Percentiles rank a stretch among this genome's conserved stretches.
phyloP scores from a whole-genome alignment of 2,888 invertebrate species.

The Chymomyza procnemis region DNA sequence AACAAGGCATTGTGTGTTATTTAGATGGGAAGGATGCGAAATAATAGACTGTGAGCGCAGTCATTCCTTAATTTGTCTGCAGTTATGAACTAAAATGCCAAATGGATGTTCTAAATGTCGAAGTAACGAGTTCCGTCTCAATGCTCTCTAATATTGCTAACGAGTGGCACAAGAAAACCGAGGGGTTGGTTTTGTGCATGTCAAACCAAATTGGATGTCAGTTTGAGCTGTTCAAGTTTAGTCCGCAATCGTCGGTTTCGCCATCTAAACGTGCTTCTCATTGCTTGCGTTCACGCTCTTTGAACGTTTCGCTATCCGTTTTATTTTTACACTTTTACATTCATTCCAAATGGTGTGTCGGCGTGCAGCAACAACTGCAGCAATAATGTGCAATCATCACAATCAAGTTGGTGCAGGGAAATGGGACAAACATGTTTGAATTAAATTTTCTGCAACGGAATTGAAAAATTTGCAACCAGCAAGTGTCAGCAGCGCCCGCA shows the following conservation, averaged over 20 bases:
- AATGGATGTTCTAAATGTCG: not conserved
- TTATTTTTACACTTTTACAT: slow-evolving; percentile 28
- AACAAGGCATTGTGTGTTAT: too few species aligned
- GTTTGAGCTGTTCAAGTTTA: slow-evolving; percentile 26
- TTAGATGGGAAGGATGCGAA: not conserved
- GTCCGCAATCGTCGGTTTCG: slow-evolving; percentile 73
- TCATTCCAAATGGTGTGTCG: slow-evolving; percentile 36
- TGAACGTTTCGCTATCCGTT: slow-evolving; percentile 28
- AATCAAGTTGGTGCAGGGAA: slow-evolving; percentile 11
- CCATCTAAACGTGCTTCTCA: slow-evolving; percentile 74
- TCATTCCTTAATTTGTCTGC: not conserved
- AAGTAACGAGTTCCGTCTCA: not conserved
- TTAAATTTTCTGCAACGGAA: slow-evolving; percentile 15
- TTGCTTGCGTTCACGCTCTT: slow-evolving; percentile 23
- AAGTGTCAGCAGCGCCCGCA: not conserved
- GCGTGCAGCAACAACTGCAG: slow-evolving; percentile 36
- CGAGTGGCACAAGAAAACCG: not conserved
- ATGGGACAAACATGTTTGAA: not conserved
- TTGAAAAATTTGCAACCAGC: slow-evolving; percentile 7
- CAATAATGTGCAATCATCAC: slow-evolving; percentile 8
- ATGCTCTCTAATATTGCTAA: not conserved
- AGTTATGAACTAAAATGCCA: not conserved
- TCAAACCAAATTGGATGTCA: slow-evolving; percentile 23
- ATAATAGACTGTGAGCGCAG: not conserved
- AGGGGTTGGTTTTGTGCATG: slow-evolving; percentile 23